phyloP scores from a whole-genome alignment of 35 echinoderm and acorn worm genomes.

The Chiridota heheva region DNA sequence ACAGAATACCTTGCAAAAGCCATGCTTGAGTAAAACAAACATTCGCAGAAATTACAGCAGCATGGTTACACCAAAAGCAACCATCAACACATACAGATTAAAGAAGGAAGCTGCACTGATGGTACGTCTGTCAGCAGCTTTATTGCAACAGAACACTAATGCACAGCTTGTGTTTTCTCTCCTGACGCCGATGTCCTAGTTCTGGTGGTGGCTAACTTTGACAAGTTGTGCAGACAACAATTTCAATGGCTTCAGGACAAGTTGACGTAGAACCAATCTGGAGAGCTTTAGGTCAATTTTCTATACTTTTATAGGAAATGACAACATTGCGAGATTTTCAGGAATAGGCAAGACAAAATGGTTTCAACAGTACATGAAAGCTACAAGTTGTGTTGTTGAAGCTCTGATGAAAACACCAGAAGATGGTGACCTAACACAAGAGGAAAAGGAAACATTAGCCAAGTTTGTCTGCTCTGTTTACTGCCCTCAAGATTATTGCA shows the following conservation, averaged over 20 bases:
- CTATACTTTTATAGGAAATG: conserved; percentile 23
- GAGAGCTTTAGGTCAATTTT: conserved; percentile 19
- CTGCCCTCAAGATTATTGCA: background rate
- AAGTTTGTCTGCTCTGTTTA: conserved; percentile 2
- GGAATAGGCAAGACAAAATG: background rate
- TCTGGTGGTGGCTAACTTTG: too few relatives aligned
- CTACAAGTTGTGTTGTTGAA: background rate
- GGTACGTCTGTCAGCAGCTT: too few relatives aligned
- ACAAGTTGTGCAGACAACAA: too few relatives aligned
- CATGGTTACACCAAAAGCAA: too few relatives aligned
- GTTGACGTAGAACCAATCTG: conserved; percentile 2
- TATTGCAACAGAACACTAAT: too few relatives aligned
- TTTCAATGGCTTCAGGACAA: background rate
- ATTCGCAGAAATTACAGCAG: too few relatives aligned
- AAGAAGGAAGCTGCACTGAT: too few relatives aligned
- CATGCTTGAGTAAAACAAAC: too few relatives aligned
- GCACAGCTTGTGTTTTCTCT: too few relatives aligned
- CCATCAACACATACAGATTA: too few relatives aligned
- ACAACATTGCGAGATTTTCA: conserved; percentile 11
- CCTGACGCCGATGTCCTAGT: too few relatives aligned
- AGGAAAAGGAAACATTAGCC: conserved; percentile 16
- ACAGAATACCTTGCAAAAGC: too few relatives aligned
- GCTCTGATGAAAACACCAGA: conserved; percentile 25
- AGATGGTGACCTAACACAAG: conserved; percentile 17
- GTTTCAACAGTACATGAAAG: background rate